Percentiles rank a stretch among this genome's conserved stretches.
These are phyloP conservation scores for Parasteatoda tepidariorum DNA, from an alignment of 1,140 invertebrate species.

Conservation along the genomic window DNA sequence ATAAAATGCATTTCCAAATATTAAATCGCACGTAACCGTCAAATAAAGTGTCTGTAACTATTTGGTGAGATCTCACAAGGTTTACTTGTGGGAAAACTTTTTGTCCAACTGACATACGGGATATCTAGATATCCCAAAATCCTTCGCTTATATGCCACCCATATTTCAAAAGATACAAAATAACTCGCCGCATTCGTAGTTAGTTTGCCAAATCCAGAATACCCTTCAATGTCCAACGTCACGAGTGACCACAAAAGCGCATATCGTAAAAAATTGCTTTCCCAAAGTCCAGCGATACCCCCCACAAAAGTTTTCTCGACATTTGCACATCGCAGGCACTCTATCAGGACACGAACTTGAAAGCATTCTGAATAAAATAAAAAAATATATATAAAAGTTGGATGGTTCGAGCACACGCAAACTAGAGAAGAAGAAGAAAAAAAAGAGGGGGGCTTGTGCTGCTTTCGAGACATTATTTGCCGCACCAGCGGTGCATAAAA, in stretches of 20 bases:
- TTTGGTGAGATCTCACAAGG: too few species aligned
- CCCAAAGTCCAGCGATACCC: slow-evolving; percentile 44
- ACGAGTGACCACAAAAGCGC: background rate
- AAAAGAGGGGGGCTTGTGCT: background rate
- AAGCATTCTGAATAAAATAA: slow-evolving; percentile 28
- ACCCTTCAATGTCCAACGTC: too few species aligned
- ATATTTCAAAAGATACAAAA: too few species aligned
- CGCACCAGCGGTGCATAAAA: slow-evolving; percentile 60
- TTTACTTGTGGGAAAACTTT: too few species aligned
- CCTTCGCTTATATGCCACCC: too few species aligned
- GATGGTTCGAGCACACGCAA: background rate
- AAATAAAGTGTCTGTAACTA: too few species aligned
- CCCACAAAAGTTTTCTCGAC: slow-evolving; percentile 21
- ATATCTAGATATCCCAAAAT: too few species aligned
- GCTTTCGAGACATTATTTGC: slow-evolving; percentile 50
- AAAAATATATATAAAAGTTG: background rate
- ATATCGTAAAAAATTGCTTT: slow-evolving; percentile 54
- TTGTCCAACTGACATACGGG: too few species aligned
- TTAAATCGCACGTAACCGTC: too few species aligned
- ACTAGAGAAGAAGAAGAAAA: background rate
- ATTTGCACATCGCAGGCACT: background rate
- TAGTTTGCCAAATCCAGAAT: too few species aligned
- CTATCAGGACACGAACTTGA: slow-evolving; percentile 24
- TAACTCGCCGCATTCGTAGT: too few species aligned
- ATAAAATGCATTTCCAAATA: too few species aligned